Conservation (phyloP, 2,888 invertebrate genomes). For the Sepiola atlantica region DNA sequence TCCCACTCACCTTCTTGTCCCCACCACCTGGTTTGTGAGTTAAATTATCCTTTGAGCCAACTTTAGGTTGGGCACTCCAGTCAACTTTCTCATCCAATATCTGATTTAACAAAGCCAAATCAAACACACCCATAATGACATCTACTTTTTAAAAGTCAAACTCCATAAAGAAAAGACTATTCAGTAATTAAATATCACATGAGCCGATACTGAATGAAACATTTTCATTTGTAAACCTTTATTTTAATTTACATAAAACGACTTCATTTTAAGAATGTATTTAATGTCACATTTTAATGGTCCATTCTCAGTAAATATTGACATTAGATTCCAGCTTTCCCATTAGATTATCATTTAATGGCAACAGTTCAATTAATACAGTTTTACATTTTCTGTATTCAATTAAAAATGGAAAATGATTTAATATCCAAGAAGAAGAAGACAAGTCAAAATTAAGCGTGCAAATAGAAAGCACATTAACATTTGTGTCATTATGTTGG, state of each 20-base stretch:
- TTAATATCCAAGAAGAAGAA: neutral
- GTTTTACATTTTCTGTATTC: neutral
- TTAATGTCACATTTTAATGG: too few relatives aligned
- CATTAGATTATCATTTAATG: neutral
- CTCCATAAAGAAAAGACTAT: neutral
- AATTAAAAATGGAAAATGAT: neutral
- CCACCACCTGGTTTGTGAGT: slow-evolving; percentile 58
- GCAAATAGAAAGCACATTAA: neutral
- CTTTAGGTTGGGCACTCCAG: slow-evolving; percentile 86
- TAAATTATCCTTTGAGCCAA: slow-evolving; percentile 91
- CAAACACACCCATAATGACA: neutral
- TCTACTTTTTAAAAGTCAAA: neutral
- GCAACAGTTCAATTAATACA: neutral
- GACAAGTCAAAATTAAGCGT: neutral
- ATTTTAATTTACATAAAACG: too few relatives aligned
- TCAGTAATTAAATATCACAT: neutral
- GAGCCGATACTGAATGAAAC: neutral
- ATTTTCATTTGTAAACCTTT: too few relatives aligned
- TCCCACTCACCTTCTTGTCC: slow-evolving; percentile 56
- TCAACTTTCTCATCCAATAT: slow-evolving; percentile 53
- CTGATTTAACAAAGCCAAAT: slow-evolving; percentile 45
- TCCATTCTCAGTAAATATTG: too few relatives aligned
- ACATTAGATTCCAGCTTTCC: too few relatives aligned
- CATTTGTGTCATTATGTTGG: neutral
- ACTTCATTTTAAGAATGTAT: too few relatives aligned